Conservation (phyloP, 2,888 invertebrate species). For the Osmoderma eremita region DNA sequence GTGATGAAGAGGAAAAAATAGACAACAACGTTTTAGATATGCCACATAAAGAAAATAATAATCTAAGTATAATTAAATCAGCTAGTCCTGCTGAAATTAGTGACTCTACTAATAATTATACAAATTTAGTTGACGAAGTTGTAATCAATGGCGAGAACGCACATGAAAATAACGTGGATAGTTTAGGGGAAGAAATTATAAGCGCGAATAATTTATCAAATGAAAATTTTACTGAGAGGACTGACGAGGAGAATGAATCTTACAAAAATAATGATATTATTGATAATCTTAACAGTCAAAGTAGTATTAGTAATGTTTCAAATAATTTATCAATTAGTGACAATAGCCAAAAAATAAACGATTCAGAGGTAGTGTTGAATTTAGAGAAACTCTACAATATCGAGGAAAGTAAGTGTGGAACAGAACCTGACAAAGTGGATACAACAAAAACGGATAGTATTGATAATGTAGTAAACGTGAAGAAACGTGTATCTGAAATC, state of each 20-base stretch:
- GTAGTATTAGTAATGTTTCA: background rate
- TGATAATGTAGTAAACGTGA: conserved; percentile 51
- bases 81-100: conserved; percentile 32
- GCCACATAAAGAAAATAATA: background rate
- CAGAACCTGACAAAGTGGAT: background rate
- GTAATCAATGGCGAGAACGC: background rate
- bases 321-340: background rate
- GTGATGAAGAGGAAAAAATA: background rate
- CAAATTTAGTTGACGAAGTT: background rate
- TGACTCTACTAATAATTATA: conserved; percentile 19
- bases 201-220: background rate
- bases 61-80: conserved; percentile 3
- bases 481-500: conserved; percentile 60
- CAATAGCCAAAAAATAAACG: background rate
- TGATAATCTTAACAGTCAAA: background rate
- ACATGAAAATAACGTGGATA: conserved; percentile 3
- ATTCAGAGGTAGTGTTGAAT: background rate
- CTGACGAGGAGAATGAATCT: background rate
- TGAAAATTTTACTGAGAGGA: background rate
- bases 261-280: background rate
- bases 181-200: background rate
- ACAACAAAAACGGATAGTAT: conserved; percentile 10
- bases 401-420: background rate
- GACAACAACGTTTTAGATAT: conserved; percentile 1
- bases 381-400: conserved; percentile 9